These are phyloP conservation scores for Brachyrhaphis roseni DNA, from an alignment of 2,797 vertebrate species.

Conservation along the genomic window DNA sequence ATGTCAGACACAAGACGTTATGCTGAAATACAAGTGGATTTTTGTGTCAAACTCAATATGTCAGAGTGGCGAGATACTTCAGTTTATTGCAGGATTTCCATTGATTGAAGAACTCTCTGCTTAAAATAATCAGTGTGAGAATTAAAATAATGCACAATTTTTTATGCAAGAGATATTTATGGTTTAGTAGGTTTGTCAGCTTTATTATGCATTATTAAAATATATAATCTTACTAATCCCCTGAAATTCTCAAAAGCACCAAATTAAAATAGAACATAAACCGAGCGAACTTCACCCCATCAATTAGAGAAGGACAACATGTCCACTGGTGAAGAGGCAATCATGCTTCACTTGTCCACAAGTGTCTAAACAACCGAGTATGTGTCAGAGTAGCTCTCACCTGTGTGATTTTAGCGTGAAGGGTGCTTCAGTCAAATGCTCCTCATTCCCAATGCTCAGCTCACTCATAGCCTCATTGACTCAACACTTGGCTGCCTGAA, in stretches of 20 bases:
- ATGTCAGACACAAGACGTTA: not conserved
- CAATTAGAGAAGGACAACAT: slow-evolving; percentile 45
- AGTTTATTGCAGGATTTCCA: not conserved
- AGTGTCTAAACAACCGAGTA: slow-evolving; percentile 59
- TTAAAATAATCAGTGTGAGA: no score
- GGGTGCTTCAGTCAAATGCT: slow-evolving; percentile 74
- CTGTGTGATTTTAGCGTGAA: slow-evolving; percentile 73
- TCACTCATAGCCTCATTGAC: slow-evolving; percentile 68
- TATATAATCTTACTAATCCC: not conserved
- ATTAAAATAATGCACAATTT: no score
- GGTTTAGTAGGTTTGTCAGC: not conserved
- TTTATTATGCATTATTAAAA: not conserved
- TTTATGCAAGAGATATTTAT: not conserved
- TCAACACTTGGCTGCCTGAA: slow-evolving; percentile 59
- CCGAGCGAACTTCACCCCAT: slow-evolving; percentile 23
- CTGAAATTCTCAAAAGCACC: slow-evolving; percentile 7
- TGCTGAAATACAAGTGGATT: not conserved
- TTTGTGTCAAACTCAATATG: not conserved
- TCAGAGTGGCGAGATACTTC: not conserved
- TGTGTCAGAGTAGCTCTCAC: slow-evolving; percentile 70
- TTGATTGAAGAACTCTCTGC: not conserved
- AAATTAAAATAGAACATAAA: slow-evolving; percentile 27
- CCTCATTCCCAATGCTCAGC: slow-evolving; percentile 52
- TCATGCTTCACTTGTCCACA: slow-evolving; percentile 46
- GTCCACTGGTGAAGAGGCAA: slow-evolving; percentile 49